Evolutionary conservation across 1,140 invertebrate species (phyloP).

Genomic region (Bombus confusus): DNA sequence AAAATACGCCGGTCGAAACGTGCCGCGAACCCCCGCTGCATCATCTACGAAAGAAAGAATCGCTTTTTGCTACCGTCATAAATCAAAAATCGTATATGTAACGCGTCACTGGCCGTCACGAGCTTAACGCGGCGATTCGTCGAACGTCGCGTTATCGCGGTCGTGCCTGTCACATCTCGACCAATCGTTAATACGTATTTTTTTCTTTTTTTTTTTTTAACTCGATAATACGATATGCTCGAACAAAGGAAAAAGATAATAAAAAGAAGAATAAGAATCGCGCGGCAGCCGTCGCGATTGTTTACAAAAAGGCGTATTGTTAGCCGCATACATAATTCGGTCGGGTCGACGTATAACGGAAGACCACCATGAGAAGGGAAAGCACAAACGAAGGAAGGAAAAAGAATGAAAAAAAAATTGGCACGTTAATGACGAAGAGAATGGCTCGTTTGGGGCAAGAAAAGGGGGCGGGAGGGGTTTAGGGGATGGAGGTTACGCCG

Average conservation of each 20-base stretch:
- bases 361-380: background rate
- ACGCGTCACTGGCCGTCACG: conserved; percentile 4
- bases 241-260: too few relatives aligned
- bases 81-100: conserved; percentile 1
- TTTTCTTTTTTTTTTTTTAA: too few relatives aligned
- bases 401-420: conserved; percentile 29
- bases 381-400: background rate
- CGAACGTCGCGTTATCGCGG: too few relatives aligned
- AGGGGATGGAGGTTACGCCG: conserved; percentile 23
- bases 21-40: background rate
- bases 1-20: background rate
- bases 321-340: conserved; percentile 7
- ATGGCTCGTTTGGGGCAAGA: conserved; percentile 32
- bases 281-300: background rate
- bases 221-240: too few relatives aligned
- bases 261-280: too few relatives aligned
- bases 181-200: conserved; percentile 12
- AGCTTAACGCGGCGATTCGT: too few relatives aligned
- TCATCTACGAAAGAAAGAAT: background rate
- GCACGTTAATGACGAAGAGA: conserved; percentile 50
- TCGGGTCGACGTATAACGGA: background rate
- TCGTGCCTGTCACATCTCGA: background rate
- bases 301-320: background rate
- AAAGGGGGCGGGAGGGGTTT: background rate
- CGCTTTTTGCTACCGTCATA: background rate